Evolutionary conservation across 2,797 vertebrate genomes (phyloP), one percentile per base, ranked within the genome.

Genomic region (Clamator glandarius): DNA sequence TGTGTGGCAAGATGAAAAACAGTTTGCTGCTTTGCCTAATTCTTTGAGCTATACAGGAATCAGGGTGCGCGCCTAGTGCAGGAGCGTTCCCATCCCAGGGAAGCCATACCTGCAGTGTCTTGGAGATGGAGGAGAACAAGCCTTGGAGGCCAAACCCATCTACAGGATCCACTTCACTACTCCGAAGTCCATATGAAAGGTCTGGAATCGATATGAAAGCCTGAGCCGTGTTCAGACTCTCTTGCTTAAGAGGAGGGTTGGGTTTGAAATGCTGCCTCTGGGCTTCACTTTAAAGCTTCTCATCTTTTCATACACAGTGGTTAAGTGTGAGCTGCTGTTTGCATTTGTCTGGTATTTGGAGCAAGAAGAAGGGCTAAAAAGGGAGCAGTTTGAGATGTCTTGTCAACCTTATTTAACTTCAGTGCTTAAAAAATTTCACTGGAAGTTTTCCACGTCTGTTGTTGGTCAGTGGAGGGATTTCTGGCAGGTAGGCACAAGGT

Each of bases 41-140:
- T 69, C n/a, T 69, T 70, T 25, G 69, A 72, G 12, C 29, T 61
- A n/a, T 28, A 23, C 12, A 42, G 74, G 48, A 46, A 12, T 28
- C 0, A 0, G 19, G 52, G 17, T 25, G 3, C 2, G 2, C 28
- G 39, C 54, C 55, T 20, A 76, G 48, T 9, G 2, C 57, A 35
- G 28, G 28, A 20, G 33, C 23, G 6, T 15, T 33, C 25, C 41
- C 25, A 0, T 80, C 48, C 62, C n/a, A 24, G 72, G 68, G 62
- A 51, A 63, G 7, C 26, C 4, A 0, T 25, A 19, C 7, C 50
- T 85, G 41, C 70, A 29, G 44, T 25, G 26, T 44, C 58, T 18
- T 89, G 64, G 41, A 17, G 39, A 18, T 52, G 64, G 46, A 66
- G 35, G 39, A 73, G 36, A 59, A 44, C 21, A 48, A 74, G 17